phyloP scores from a whole-genome alignment of 2,113 vertebrate species.

The Brevimyrus niger region DNA sequence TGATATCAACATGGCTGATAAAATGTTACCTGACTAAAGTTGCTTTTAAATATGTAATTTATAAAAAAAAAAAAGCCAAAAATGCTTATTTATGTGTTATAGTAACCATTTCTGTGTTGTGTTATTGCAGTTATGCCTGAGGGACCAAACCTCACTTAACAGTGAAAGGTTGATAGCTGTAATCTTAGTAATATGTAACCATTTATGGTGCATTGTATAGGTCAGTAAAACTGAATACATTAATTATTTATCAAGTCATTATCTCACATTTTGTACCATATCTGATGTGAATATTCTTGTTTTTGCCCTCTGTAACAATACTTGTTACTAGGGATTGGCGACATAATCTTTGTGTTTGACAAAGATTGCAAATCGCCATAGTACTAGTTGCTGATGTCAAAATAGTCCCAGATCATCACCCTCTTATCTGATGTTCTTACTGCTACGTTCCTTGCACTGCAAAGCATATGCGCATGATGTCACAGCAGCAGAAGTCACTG shows the following conservation, averaged over 20 bases:
- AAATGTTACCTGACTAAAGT: background rate
- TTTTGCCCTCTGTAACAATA: background rate
- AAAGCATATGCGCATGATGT: too few relatives aligned
- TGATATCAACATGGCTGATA: background rate
- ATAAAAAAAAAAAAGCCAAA: too few relatives aligned
- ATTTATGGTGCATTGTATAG: background rate
- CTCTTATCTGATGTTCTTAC: too few relatives aligned
- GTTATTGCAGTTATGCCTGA: background rate
- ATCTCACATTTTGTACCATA: background rate
- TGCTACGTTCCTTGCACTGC: too few relatives aligned
- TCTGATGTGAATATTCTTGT: background rate
- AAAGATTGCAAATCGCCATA: too few relatives aligned
- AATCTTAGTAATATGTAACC: background rate
- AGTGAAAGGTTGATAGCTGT: background rate
- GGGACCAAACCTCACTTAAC: background rate
- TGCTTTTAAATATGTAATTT: background rate
- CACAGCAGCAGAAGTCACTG: too few relatives aligned
- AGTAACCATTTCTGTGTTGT: background rate
- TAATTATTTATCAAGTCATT: background rate
- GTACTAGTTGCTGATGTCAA: too few relatives aligned
- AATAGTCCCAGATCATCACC: too few relatives aligned
- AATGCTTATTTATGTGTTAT: background rate
- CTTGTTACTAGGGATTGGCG: too few relatives aligned
- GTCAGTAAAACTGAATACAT: background rate
- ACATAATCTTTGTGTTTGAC: too few relatives aligned